These are phyloP conservation scores for Belgica antarctica DNA, from an alignment of 2,888 invertebrate species.

Conservation along the genomic window DNA sequence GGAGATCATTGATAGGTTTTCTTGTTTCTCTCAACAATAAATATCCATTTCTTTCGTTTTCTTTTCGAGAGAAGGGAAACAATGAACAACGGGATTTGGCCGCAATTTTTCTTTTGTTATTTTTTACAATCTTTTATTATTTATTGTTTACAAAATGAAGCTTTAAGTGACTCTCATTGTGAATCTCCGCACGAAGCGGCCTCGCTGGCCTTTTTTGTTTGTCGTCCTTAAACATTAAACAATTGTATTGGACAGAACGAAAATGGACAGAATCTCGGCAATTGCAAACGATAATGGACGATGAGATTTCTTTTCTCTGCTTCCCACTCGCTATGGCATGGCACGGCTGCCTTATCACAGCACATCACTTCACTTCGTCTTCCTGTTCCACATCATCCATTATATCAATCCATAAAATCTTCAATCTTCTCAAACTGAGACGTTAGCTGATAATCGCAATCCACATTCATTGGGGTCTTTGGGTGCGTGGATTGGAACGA, in stretches of 20 bases:
- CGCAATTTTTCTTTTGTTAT: slow-evolving; percentile 26
- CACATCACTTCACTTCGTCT: background rate
- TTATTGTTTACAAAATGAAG: slow-evolving; percentile 38
- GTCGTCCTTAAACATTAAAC: slow-evolving; percentile 17
- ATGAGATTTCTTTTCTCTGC: slow-evolving; percentile 27
- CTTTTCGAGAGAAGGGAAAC: background rate
- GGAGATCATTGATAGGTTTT: slow-evolving; percentile 36
- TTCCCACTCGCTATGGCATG: no score
- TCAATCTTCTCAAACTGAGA: background rate
- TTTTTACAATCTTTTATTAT: slow-evolving; percentile 41
- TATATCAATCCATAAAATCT: slow-evolving; percentile 28
- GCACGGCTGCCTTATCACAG: background rate
- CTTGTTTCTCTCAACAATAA: slow-evolving; percentile 43
- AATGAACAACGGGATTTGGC: slow-evolving; percentile 30
- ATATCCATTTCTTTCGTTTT: slow-evolving; percentile 33
- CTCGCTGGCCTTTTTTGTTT: background rate
- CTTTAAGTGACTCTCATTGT: background rate
- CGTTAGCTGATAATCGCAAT: slow-evolving; percentile 11
- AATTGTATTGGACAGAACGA: background rate
- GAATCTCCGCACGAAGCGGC: background rate
- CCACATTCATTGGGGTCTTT: background rate
- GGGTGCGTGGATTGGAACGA: background rate
- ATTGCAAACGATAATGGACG: slow-evolving; percentile 21
- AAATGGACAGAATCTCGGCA: background rate
- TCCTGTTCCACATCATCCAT: background rate